Conservation (phyloP, 2,888 invertebrate species). For the Enoplolaimus lenunculus region DNA sequence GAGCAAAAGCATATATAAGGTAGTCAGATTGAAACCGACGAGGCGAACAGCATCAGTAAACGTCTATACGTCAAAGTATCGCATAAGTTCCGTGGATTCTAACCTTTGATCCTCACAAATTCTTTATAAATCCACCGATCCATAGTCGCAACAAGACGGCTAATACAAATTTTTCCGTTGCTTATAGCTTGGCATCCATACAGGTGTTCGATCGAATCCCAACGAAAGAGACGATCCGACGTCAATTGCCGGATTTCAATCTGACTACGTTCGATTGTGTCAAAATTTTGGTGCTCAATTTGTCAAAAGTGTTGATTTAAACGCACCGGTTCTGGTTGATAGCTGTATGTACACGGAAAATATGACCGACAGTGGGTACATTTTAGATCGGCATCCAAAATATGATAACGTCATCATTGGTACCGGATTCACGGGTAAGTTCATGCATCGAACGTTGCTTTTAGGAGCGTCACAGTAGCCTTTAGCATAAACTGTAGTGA, state of each 20-base stretch:
- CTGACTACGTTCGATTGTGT: background rate
- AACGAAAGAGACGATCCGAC: background rate
- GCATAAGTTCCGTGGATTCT: too few species aligned
- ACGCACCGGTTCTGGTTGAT: background rate
- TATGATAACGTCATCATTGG: conserved; percentile 41
- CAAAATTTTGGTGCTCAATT: background rate
- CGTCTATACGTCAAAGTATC: too few species aligned
- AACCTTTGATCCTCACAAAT: too few species aligned
- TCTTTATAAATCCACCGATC: too few species aligned
- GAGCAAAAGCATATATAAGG: too few species aligned
- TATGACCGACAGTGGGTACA: conserved; percentile 37
- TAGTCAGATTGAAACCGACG: too few species aligned
- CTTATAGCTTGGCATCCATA: background rate
- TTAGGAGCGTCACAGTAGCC: too few species aligned
- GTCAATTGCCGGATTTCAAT: background rate
- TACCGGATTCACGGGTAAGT: conserved; percentile 38
- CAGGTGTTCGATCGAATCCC: background rate
- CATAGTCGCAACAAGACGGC: too few species aligned
- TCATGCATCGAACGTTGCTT: conserved; percentile 24
- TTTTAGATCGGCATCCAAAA: conserved; percentile 40
- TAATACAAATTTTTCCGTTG: too few species aligned
- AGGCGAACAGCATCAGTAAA: too few species aligned
- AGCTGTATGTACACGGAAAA: conserved; percentile 26
- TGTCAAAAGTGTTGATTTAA: background rate
- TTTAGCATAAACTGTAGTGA: too few species aligned